Evolutionary conservation across 2,797 vertebrate genomes (phyloP).

Genomic region (Silurus aristotelis): DNA sequence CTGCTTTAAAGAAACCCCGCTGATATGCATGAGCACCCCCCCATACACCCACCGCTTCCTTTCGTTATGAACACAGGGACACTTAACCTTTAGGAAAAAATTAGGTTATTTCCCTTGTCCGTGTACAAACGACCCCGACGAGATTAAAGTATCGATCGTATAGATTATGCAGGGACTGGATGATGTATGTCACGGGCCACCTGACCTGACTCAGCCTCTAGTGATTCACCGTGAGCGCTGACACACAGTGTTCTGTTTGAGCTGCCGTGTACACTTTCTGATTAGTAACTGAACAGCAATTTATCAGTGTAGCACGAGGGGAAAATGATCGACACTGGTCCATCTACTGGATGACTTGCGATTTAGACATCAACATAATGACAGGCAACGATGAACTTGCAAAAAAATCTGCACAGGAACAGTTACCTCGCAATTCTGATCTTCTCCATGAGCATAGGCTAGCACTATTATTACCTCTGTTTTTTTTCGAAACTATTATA

Average conservation of each 20-base stretch:
- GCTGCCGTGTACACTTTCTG: background rate
- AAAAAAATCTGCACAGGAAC: background rate
- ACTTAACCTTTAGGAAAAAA: conserved; percentile 14
- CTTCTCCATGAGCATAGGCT: background rate
- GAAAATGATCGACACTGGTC: background rate
- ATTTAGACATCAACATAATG: background rate
- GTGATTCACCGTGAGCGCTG: background rate
- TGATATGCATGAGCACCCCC: conserved; percentile 2
- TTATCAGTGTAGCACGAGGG: background rate
- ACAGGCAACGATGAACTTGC: background rate
- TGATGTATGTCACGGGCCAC: background rate
- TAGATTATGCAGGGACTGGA: background rate
- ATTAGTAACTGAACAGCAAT: background rate
- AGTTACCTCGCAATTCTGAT: background rate
- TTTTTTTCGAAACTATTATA: no score
- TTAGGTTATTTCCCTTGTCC: conserved; percentile 3
- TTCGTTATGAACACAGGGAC: background rate
- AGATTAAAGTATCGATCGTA: conserved; percentile 38
- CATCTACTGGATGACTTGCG: background rate
- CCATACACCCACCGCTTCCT: background rate
- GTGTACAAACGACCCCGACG: background rate
- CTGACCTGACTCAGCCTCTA: conserved; percentile 12
- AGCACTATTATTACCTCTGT: background rate
- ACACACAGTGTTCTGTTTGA: background rate
- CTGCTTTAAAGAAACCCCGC: background rate